Percentiles rank a stretch among this genome's conserved stretches.
These are phyloP conservation scores for Ictidomys tridecemlineatus DNA, from an alignment of 2,113 vertebrate genomes.

Conservation along the genomic window DNA sequence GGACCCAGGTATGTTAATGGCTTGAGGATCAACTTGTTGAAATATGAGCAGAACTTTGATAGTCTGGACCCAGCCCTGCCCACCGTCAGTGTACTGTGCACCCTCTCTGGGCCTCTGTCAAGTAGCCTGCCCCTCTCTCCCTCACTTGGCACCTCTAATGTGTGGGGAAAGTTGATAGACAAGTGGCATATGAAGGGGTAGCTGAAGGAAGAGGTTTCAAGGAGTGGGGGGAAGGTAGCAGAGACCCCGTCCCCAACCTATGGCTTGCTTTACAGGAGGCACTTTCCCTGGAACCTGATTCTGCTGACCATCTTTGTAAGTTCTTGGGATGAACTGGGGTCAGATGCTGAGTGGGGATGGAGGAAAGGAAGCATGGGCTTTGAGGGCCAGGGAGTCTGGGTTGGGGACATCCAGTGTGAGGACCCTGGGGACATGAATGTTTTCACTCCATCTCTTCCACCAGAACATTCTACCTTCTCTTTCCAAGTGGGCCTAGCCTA, in stretches of 20 bases:
- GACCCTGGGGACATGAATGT: neutral
- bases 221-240: neutral
- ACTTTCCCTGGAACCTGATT: slow-evolving; percentile 97
- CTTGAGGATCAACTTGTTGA: neutral
- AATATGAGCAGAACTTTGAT: neutral
- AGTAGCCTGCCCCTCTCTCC: neutral
- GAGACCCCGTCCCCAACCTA: neutral
- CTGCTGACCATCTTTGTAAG: slow-evolving; percentile 95
- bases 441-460: neutral
- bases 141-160: neutral
- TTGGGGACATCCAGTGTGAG: neutral
- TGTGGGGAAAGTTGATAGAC: neutral
- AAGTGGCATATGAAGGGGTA: neutral
- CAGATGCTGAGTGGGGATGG: neutral
- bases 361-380: neutral
- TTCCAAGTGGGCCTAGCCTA: neutral
- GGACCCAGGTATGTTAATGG: slow-evolving; percentile 90
- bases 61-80: neutral
- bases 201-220: neutral
- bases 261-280: slow-evolving; percentile 90
- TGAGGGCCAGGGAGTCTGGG: neutral
- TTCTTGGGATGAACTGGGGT: slow-evolving; percentile 53
- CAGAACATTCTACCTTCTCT: neutral
- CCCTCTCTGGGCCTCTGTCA: neutral
- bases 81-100: neutral